A percentile compares a stretch with the other conserved stretches of the same genome.
Conservation (phyloP, 2,113 vertebrate genomes). For the Pollachius pollachius region DNA sequence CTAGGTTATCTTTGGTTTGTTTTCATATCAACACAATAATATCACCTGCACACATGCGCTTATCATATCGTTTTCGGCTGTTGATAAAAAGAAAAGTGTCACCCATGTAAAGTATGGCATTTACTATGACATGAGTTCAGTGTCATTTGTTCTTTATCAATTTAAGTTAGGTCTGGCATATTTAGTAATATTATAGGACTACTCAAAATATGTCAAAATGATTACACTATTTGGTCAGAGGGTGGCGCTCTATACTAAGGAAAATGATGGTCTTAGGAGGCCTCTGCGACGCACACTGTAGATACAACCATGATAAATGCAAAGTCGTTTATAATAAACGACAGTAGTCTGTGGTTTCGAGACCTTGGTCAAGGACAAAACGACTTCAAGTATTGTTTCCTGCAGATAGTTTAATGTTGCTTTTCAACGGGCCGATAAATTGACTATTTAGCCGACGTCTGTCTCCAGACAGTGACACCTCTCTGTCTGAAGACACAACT, state of each 20-base stretch:
- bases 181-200: background rate
- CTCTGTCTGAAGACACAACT: conserved; percentile 43
- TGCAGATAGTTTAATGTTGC: conserved; percentile 56
- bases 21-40: too few species aligned
- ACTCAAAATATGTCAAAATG: background rate
- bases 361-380: conserved; percentile 65
- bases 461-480: conserved; percentile 24
- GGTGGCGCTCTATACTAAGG: conserved; percentile 69
- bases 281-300: conserved; percentile 18
- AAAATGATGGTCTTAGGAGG: conserved; percentile 27
- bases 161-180: too few species aligned
- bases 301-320: conserved; percentile 48
- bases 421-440: conserved; percentile 52
- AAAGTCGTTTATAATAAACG: conserved; percentile 42
- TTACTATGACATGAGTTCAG: too few species aligned
- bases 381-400: conserved; percentile 54
- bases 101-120: too few species aligned
- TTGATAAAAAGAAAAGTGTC: too few species aligned
- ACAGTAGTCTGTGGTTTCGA: conserved; percentile 46
- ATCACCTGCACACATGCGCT: conserved; percentile 11
- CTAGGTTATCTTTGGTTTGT: too few species aligned
- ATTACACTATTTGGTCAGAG: conserved; percentile 23
- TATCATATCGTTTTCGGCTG: conserved; percentile 7
- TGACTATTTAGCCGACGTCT: conserved; percentile 48
- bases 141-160: too few species aligned